Conservation (phyloP, 2,113 vertebrate genomes). For the Clinocottus analis region DNA sequence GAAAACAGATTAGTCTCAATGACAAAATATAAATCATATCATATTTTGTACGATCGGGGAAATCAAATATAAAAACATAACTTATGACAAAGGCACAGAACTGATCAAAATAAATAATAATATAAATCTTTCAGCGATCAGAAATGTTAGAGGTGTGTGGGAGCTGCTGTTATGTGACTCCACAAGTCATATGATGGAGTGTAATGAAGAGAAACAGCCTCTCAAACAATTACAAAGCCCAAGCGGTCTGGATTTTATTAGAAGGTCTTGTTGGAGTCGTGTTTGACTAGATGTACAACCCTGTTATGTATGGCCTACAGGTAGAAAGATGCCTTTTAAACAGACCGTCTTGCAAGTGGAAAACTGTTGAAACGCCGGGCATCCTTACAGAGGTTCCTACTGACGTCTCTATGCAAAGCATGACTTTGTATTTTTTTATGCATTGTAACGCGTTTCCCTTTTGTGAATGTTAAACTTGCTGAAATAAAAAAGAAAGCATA, state of each 20-base stretch:
- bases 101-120: neutral
- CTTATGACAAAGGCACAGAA: neutral
- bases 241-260: neutral
- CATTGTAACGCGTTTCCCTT: neutral
- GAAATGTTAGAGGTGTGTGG: no score
- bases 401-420: neutral
- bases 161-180: neutral
- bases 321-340: no score
- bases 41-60: neutral
- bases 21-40: neutral
- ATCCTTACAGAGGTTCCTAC: neutral
- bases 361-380: neutral
- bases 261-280: neutral
- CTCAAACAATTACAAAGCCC: neutral
- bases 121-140: neutral
- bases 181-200: no score
- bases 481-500: neutral
- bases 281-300: neutral
- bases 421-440: neutral
- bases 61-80: neutral
- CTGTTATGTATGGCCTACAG: neutral
- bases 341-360: no score
- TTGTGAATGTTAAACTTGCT: neutral
- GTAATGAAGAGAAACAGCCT: neutral
- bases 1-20: conserved; percentile 10